Percentiles rank a stretch among this genome's conserved stretches.
Conservation (phyloP, 2,888 invertebrate species). For the Arge pagana region DNA sequence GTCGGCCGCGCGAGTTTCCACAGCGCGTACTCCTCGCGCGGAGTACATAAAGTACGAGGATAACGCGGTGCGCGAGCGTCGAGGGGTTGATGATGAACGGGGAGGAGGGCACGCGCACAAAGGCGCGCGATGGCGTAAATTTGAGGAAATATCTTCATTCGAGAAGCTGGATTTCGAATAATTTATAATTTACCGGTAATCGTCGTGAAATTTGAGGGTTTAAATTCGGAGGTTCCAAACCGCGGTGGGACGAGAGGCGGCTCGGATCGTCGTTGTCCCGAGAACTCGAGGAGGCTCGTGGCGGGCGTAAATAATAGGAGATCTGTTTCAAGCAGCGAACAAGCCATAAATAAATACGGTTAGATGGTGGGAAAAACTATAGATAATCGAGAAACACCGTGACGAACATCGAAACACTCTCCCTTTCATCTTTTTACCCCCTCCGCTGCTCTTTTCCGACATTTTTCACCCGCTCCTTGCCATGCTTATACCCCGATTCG, state of each 20-base stretch:
- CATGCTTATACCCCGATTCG: neutral
- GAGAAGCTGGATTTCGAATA: constrained; percentile 29
- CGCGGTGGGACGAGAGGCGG: neutral
- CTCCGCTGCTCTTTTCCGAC: neutral
- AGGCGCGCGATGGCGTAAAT: too few relatives aligned
- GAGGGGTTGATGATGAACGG: too few relatives aligned
- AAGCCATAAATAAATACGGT: constrained; percentile 20
- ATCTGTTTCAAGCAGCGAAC: constrained; percentile 16
- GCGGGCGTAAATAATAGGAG: constrained; percentile 13
- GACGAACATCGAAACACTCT: constrained; percentile 17
- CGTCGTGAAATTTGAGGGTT: constrained; percentile 18
- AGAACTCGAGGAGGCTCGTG: neutral
- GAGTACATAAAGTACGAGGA: too few relatives aligned
- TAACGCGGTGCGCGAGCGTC: too few relatives aligned
- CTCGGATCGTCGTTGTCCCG: neutral
- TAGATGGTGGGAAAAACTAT: constrained; percentile 8
- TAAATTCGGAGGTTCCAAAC: neutral
- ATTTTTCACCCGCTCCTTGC: too few relatives aligned
- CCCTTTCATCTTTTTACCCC: constrained; percentile 6
- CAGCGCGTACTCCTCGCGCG: too few relatives aligned
- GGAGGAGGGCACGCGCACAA: too few relatives aligned
- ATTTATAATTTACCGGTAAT: constrained; percentile 36
- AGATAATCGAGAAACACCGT: constrained; percentile 24
- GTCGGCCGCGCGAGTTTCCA: too few relatives aligned
- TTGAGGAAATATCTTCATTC: constrained; percentile 1